phyloP scores from a whole-genome alignment of 1,140 invertebrate genomes.

The Hypsibius dujardini region DNA sequence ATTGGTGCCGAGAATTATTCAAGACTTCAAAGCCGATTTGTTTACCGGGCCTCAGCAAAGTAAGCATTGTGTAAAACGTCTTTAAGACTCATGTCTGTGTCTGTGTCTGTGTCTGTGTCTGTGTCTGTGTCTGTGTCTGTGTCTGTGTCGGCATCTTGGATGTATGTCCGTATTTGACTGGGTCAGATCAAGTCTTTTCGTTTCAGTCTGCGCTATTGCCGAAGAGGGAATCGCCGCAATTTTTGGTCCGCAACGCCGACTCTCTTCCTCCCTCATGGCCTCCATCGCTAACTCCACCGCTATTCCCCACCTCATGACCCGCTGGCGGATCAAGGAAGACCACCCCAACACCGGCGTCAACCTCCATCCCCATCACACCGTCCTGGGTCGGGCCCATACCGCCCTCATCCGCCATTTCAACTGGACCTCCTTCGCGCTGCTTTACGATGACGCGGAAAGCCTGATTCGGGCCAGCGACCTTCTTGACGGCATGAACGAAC shows the following conservation, averaged over 20 bases:
- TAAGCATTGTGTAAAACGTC: neutral
- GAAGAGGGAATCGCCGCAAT: conserved; percentile 71
- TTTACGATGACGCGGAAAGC: conserved; percentile 85
- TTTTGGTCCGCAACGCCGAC: conserved; percentile 73
- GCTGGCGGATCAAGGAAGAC: conserved; percentile 47
- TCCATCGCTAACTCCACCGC: conserved; percentile 88
- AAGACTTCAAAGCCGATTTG: conserved; percentile 17
- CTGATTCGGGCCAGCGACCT: neutral
- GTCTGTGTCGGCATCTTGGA: too few species aligned
- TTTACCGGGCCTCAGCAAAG: conserved; percentile 10
- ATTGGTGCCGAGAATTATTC: neutral
- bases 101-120: too few species aligned
- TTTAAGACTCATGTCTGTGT: too few species aligned
- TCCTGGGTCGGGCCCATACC: conserved; percentile 71
- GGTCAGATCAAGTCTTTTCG: neutral
- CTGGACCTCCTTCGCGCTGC: conserved; percentile 82
- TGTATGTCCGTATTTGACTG: too few species aligned
- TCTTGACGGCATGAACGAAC: neutral
- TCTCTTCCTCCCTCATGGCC: conserved; percentile 76
- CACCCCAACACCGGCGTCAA: conserved; percentile 55
- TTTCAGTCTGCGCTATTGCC: conserved; percentile 67
- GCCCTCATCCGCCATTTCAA: conserved; percentile 70
- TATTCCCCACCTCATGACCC: conserved; percentile 77
- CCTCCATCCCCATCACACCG: conserved; percentile 76
- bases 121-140: too few species aligned